Conservation (phyloP, 2,888 invertebrate genomes). For the Emesis furor region DNA sequence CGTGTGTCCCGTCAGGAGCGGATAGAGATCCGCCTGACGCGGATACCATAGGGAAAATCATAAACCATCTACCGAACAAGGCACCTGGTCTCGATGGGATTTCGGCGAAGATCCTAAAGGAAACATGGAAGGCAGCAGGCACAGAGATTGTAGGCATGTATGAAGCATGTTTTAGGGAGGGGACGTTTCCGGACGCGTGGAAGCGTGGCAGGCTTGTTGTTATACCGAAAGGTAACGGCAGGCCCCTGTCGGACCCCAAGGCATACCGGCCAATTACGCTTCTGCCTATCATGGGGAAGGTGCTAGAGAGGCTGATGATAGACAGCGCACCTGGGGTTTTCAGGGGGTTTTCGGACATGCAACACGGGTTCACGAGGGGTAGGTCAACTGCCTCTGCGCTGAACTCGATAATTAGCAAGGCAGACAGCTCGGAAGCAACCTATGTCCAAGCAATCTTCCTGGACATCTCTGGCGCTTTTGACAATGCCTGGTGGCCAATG, state of each 20-base stretch:
- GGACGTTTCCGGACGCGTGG: constrained; percentile 51
- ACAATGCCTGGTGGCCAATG: too few relatives aligned
- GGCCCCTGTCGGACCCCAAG: constrained; percentile 56
- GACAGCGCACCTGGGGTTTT: constrained; percentile 55
- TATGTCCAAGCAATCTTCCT: too few relatives aligned
- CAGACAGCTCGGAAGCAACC: too few relatives aligned
- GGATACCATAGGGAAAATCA: neutral
- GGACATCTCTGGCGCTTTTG: too few relatives aligned
- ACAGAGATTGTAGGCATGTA: constrained; percentile 52
- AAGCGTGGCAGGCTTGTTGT: constrained; percentile 9
- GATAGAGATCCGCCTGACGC: neutral
- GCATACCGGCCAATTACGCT: constrained; percentile 70
- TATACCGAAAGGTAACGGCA: constrained; percentile 56
- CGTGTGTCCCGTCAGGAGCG: neutral
- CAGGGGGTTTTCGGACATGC: constrained; percentile 55
- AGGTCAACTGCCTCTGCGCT: constrained; percentile 75
- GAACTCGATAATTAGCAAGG: neutral
- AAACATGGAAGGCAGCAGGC: constrained; percentile 59
- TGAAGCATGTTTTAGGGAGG: constrained; percentile 65
- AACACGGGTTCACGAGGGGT: constrained; percentile 77
- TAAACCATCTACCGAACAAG: constrained; percentile 71
- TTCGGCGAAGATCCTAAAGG: constrained; percentile 60
- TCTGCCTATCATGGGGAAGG: constrained; percentile 76
- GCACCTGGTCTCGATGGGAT: constrained; percentile 77
- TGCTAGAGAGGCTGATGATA: constrained; percentile 74